Percentiles rank a stretch among this genome's conserved stretches.
Evolutionary conservation across 2,888 invertebrate genomes (phyloP).

Genomic region (Torymus auratus): DNA sequence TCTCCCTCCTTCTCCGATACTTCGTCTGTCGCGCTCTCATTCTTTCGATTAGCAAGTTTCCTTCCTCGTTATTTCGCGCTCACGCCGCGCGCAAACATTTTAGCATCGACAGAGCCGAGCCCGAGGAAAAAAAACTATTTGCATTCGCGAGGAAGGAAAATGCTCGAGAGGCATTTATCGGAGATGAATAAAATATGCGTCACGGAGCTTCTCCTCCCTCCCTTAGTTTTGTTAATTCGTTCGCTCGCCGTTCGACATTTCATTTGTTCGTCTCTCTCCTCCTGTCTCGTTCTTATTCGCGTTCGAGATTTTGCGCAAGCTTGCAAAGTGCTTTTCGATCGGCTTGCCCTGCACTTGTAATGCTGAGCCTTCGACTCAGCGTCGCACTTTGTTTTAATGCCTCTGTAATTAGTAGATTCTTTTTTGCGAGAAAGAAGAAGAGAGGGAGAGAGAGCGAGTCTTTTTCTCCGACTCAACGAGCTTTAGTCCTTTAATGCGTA

Average conservation of each 20-base stretch:
- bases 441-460: too few species aligned
- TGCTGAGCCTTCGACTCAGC: not conserved
- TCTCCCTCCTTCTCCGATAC: too few species aligned
- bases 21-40: too few species aligned
- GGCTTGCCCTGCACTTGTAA: not conserved
- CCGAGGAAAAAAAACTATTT: not conserved
- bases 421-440: not conserved
- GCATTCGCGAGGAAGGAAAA: not conserved
- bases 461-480: too few species aligned
- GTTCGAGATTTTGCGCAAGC: slow-evolving; percentile 10
- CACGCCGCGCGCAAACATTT: slow-evolving; percentile 10
- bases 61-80: too few species aligned
- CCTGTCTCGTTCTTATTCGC: not conserved
- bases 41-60: slow-evolving; percentile 3
- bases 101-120: not conserved
- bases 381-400: slow-evolving; percentile 5
- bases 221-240: slow-evolving; percentile 40
- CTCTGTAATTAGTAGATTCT: slow-evolving; percentile 23
- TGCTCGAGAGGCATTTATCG: slow-evolving; percentile 35
- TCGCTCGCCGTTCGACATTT: slow-evolving; percentile 16
- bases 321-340: slow-evolving; percentile 39
- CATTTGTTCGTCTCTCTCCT: not conserved
- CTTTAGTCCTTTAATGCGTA: too few species aligned
- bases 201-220: not conserved
- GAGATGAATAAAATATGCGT: slow-evolving; percentile 47